These are phyloP conservation scores for Carassius gibelio DNA, from an alignment of 2,113 vertebrate genomes.

Conservation along the genomic window DNA sequence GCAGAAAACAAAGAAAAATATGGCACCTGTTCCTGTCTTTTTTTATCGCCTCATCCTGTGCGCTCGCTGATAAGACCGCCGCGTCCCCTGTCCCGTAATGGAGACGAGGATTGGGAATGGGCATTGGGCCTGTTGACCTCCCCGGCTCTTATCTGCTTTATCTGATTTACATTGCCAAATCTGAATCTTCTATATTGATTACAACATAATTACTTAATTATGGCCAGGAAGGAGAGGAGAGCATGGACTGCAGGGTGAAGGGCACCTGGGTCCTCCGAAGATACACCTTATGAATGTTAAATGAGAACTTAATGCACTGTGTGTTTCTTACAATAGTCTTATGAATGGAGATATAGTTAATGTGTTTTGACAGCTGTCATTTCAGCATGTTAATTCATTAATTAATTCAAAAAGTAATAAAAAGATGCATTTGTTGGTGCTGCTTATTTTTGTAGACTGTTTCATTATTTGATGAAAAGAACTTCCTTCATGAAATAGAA, in stretches of 20 bases:
- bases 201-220: constrained; percentile 86
- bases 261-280: constrained; percentile 41
- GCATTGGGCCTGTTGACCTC: constrained; percentile 76
- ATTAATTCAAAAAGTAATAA: not conserved
- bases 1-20: constrained; percentile 2
- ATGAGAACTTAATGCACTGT: constrained; percentile 17
- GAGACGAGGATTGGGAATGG: constrained; percentile 71
- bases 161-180: constrained; percentile 86
- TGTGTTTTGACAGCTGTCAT: not conserved
- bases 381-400: not conserved
- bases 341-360: not conserved
- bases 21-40: constrained; percentile 12
- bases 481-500: not conserved
- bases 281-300: constrained; percentile 53
- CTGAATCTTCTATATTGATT: constrained; percentile 85
- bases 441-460: too few species aligned
- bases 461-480: not conserved
- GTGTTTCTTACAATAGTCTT: not conserved
- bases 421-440: too few species aligned
- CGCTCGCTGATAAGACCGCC: constrained; percentile 66
- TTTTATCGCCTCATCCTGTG: constrained; percentile 38
- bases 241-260: constrained; percentile 59
- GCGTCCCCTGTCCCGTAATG: constrained; percentile 64
- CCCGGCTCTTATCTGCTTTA: constrained; percentile 82
- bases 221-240: constrained; percentile 65